phyloP scores from a whole-genome alignment of 2,888 invertebrate genomes.

The Micoletzkya japonica region DNA sequence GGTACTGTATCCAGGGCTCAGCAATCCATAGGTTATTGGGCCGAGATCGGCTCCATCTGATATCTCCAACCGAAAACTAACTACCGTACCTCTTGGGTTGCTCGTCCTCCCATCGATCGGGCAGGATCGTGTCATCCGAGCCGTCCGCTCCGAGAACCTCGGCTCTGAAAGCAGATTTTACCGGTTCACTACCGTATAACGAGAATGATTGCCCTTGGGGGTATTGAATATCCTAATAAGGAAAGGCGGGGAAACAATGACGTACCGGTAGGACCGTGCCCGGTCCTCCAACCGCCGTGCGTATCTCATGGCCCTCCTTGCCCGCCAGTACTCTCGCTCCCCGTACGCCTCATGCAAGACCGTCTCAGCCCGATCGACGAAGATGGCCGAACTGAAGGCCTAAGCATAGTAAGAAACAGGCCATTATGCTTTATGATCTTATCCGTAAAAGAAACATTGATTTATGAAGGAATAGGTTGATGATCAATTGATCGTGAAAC shows the following conservation, averaged over 20 bases:
- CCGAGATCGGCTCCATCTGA: too few relatives aligned
- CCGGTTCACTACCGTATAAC: constrained; percentile 1
- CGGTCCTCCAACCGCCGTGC: constrained; percentile 66
- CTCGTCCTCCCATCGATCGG: constrained; percentile 34
- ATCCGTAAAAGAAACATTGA: too few relatives aligned
- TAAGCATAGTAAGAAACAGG: too few relatives aligned
- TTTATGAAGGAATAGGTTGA: too few relatives aligned
- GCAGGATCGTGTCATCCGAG: background rate
- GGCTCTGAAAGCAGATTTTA: background rate
- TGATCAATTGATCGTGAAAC: too few relatives aligned
- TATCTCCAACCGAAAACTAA: too few relatives aligned
- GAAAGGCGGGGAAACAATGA: too few relatives aligned
- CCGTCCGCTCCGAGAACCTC: too few relatives aligned
- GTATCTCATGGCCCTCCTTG: constrained; percentile 84
- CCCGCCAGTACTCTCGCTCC: constrained; percentile 78
- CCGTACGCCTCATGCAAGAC: constrained; percentile 86
- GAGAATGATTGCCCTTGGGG: background rate
- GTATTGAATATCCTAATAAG: too few relatives aligned
- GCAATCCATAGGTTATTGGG: too few relatives aligned
- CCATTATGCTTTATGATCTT: too few relatives aligned
- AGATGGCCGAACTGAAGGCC: constrained; percentile 65
- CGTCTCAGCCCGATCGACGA: constrained; percentile 75
- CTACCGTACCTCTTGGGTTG: background rate
- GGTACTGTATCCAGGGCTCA: too few relatives aligned
- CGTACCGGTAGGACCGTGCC: constrained; percentile 13